Conservation (phyloP, 2,888 invertebrate genomes). For the Limnephilus auricula region DNA sequence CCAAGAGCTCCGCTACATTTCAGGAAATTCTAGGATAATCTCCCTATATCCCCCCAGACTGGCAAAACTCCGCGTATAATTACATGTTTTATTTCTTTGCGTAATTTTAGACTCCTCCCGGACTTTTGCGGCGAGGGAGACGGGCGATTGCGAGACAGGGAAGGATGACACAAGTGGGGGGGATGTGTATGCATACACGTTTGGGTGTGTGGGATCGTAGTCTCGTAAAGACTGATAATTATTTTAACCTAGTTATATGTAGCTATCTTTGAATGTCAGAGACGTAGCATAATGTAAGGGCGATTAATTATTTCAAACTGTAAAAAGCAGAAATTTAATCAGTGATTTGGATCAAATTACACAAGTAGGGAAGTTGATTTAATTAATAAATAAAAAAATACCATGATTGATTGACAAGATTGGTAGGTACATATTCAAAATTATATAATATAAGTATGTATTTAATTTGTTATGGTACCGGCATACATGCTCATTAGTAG, state of each 20-base stretch:
- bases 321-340: not conserved
- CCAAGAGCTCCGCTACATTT: constrained; percentile 20
- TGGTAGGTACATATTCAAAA: not conserved
- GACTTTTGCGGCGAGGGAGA: constrained; percentile 44
- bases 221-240: not conserved
- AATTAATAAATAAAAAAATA: not conserved
- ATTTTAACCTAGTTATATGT: constrained; percentile 25
- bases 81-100: constrained; percentile 32
- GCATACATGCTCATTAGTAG: too few species aligned
- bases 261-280: constrained; percentile 43
- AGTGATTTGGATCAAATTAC: not conserved
- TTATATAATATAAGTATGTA: too few species aligned
- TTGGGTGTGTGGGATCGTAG: constrained; percentile 21
- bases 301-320: not conserved
- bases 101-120: constrained; percentile 51
- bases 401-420: not conserved
- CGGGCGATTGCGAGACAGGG: not conserved
- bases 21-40: constrained; percentile 32
- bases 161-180: constrained; percentile 21
- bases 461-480: too few species aligned
- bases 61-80: constrained; percentile 39
- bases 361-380: not conserved
- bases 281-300: not conserved
- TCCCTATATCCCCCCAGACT: constrained; percentile 8
- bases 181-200: constrained; percentile 43